Percentiles rank a stretch among this genome's conserved stretches.
Conservation (phyloP, 2,797 vertebrate species). For the Myotis pilosus region DNA sequence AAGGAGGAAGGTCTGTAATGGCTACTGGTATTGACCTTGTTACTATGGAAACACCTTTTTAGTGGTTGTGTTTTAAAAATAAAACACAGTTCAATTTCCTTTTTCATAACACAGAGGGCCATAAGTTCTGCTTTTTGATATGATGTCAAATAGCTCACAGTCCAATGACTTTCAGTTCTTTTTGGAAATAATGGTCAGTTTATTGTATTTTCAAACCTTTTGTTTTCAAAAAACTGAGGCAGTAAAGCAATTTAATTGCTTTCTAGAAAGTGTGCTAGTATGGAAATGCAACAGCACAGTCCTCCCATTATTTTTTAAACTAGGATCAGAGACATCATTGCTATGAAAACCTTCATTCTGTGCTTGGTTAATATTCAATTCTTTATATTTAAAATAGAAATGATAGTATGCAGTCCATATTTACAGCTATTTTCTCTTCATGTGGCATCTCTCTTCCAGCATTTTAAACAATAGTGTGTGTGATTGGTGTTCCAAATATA, state of each 20-base stretch:
- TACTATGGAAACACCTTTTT: slow-evolving; percentile 81
- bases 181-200: slow-evolving; percentile 60
- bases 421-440: background rate
- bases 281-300: slow-evolving; percentile 48
- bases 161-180: slow-evolving; percentile 55
- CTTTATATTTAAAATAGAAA: slow-evolving; percentile 39
- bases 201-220: slow-evolving; percentile 73
- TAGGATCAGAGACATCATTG: background rate
- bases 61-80: slow-evolving; percentile 72
- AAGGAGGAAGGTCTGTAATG: slow-evolving; percentile 70
- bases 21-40: slow-evolving; percentile 78
- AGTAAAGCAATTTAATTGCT: slow-evolving; percentile 59
- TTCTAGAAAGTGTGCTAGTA: slow-evolving; percentile 45
- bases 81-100: slow-evolving; percentile 75
- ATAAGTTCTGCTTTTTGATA: slow-evolving; percentile 64
- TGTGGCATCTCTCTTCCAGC: background rate
- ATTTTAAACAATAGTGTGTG: background rate
- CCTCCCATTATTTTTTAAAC: slow-evolving; percentile 6
- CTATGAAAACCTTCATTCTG: slow-evolving; percentile 46
- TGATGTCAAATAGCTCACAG: slow-evolving; percentile 70
- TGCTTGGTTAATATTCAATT: slow-evolving; percentile 42
- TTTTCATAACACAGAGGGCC: slow-evolving; percentile 57
- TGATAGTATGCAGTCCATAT: background rate
- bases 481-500: slow-evolving; percentile 8
- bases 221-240: slow-evolving; percentile 67